Conservation (phyloP, 2,888 invertebrate species). For the Nasonovia ribisnigri region DNA sequence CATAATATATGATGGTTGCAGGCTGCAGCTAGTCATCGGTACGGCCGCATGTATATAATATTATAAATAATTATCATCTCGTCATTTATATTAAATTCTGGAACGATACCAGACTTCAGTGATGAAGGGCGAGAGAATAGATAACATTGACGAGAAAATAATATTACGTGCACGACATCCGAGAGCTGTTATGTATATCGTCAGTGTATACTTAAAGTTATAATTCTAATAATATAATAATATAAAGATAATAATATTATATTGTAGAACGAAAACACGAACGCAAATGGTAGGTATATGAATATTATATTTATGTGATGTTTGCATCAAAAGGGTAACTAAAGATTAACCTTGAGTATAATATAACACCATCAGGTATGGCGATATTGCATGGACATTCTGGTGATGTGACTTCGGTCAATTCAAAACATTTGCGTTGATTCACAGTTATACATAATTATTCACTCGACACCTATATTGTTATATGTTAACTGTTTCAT, state of each 20-base stretch:
- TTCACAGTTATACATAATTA: too few relatives aligned
- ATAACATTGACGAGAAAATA: neutral
- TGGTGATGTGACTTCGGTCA: too few relatives aligned
- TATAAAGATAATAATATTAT: too few relatives aligned
- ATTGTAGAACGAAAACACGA: neutral
- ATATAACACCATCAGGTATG: neutral
- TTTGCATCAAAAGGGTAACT: too few relatives aligned
- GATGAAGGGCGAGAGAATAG: neutral
- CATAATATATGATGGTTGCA: neutral
- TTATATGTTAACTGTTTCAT: too few relatives aligned
- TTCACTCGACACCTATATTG: too few relatives aligned
- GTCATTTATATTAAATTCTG: neutral
- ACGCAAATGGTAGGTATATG: neutral
- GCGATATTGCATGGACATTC: too few relatives aligned
- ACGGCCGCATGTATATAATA: neutral
- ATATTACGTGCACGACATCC: neutral
- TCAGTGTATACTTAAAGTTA: neutral
- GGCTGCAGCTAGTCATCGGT: neutral
- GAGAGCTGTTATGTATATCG: neutral
- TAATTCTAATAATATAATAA: too few relatives aligned
- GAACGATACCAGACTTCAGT: neutral
- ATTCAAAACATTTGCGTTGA: too few relatives aligned
- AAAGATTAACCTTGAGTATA: too few relatives aligned
- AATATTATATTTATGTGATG: neutral
- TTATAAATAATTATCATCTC: constrained; percentile 3